Evolutionary conservation across 2,888 invertebrate species (phyloP).

Genomic region (Macaria liturata): DNA sequence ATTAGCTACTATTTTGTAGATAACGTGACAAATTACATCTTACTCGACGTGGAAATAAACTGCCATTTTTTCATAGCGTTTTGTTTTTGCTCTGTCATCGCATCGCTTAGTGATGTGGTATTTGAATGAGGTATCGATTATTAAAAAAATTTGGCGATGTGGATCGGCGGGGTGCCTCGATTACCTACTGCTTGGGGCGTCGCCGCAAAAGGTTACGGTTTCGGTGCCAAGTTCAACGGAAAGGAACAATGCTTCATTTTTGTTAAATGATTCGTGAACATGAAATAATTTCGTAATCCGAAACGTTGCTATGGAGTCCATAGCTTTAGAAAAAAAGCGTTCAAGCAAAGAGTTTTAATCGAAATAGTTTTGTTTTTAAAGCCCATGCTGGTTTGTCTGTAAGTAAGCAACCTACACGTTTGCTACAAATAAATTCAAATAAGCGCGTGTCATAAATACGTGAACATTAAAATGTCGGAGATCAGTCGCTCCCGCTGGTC

Average conservation of each 20-base stretch:
- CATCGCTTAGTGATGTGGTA: conserved; percentile 42
- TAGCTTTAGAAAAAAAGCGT: too few relatives aligned
- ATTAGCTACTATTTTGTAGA: conserved; percentile 11
- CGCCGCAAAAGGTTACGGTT: conserved; percentile 23
- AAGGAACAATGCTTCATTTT: conserved; percentile 5
- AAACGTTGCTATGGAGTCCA: not conserved
- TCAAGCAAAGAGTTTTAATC: too few relatives aligned
- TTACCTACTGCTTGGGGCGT: conserved; percentile 45
- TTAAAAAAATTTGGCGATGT: conserved; percentile 51
- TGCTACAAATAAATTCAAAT: conserved; percentile 15
- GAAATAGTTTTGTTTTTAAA: not conserved
- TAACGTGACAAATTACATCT: conserved; percentile 12
- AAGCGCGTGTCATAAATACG: conserved; percentile 19
- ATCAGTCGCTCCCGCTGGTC: conserved; percentile 27
- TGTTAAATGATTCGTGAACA: not conserved
- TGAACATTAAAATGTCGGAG: conserved; percentile 11
- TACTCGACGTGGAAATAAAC: conserved; percentile 3
- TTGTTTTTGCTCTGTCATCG: conserved; percentile 40
- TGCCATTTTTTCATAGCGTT: conserved; percentile 25
- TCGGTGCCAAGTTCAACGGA: conserved; percentile 8
- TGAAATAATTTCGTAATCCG: not conserved
- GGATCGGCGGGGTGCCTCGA: conserved; percentile 51
- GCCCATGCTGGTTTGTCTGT: not conserved
- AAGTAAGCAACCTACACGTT: conserved; percentile 2
- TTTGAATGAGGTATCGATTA: conserved; percentile 52